Evolutionary conservation across 2,797 vertebrate genomes (phyloP), one percentile per base, ranked within the genome.

Genomic region (Mycteria americana): DNA sequence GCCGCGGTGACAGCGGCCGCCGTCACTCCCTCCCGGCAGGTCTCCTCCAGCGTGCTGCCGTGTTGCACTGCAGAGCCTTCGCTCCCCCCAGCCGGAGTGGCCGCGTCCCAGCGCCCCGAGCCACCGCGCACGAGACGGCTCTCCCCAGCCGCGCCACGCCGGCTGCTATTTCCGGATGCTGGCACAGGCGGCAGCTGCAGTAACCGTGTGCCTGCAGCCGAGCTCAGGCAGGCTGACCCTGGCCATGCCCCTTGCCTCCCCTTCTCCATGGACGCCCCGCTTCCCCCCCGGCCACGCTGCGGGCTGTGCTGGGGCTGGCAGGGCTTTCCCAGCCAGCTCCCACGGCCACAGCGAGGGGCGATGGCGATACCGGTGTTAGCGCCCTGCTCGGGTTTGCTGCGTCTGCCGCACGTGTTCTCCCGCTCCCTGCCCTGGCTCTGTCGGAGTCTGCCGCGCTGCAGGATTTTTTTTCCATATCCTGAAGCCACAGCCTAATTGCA

Each of bases 331-430:
- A 31, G 31, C 25, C 6, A 6, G 27, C 57, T 62, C 25, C 37
- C 2, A 4, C 6, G n/a, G 39, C 35, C 9, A 7, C 8, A 7
- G 43, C 5, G 31, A 83, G 53, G 10, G 28, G 53, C 7, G 6
- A 15, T 11, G 33, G 62, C 0, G 7, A 31, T 7, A 6, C 43
- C 3, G 3, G 54, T 6, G 2, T 35, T 18, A 18, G 46, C 45
- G 10, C 39, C 46, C 18, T 6, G 45, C 69, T 60, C 7, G 12
- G n/a, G 12, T 46, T 81, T 30, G 45, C 69, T 33, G 33, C 12
- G 5, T n/a, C 62, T 67, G 51, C 53, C 2, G 7, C 45, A n/a
- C 0, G 14, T 51, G 31, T 3, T 22, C 33, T 31, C 59, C 60
- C 1, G 10, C 41, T 62, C 45, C 70, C 30, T 1, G 18, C n/a